Evolutionary conservation across 30 jellyfish, hydroid and myxozoan species (phyloP), one percentile per base, ranked within the genome.

Genomic region (Sanderia malayensis): DNA sequence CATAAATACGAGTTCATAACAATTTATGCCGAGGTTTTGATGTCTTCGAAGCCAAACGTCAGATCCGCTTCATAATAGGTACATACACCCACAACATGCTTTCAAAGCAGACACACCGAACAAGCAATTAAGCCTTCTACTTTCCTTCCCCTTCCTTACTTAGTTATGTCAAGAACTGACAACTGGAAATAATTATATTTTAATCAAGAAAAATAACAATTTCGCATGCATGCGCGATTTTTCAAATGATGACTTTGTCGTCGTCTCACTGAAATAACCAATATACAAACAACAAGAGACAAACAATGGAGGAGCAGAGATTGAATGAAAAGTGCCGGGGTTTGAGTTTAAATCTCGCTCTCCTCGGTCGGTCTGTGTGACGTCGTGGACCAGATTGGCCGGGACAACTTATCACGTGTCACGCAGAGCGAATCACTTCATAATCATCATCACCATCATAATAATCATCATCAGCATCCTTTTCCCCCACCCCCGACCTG

Each of bases 401-500:
- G 8, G 55, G 8, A 6, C 55, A 41, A 41, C 8, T 41, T 8
- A 41, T 6, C 11, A 15, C 15, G 55, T 41, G 11, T 41, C 55
- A 41, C 55, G 55, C 55, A 41, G 11, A 6, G 55, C 55, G 8
- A 41, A 41, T 6, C 15, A 6, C 11, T 15, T 41, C 15, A 41
- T 8, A 8, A n/a, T n/a, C n/a, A n/a, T n/a, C n/a, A n/a, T n/a
- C n/a, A n/a, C n/a, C n/a, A n/a, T n/a, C n/a, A n/a, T n/a, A n/a
- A n/a, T n/a, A n/a, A n/a, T n/a, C n/a, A n/a, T n/a, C n/a, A n/a
- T n/a, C n/a, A n/a, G n/a, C 8, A 41, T 41, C 55, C 55, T 41
- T 15, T 6, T 6, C 15, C 55, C 46, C 17, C 29, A 72, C 88
- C 88, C 88, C 88, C 34, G 88, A 67, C 28, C 63, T 28, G 52